Conservation (phyloP, 2,888 invertebrate species). For the Dichetophora obliterata region DNA sequence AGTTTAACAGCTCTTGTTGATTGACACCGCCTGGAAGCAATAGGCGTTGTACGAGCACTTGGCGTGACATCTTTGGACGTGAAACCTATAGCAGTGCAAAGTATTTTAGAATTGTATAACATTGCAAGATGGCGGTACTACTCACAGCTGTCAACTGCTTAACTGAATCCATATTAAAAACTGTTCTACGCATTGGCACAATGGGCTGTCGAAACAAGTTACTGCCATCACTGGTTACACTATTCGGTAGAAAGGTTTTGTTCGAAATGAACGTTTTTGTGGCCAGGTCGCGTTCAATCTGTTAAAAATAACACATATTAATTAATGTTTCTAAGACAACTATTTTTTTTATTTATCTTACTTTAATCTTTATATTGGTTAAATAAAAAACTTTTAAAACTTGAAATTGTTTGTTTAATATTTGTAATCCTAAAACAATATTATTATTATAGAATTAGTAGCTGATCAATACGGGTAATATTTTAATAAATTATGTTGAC, state of each 20-base stretch:
- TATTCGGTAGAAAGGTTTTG: constrained; percentile 53
- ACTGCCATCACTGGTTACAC: background rate
- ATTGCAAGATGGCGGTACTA: background rate
- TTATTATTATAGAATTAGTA: no score
- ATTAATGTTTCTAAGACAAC: background rate
- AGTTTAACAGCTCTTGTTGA: constrained; percentile 59
- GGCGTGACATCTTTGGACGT: constrained; percentile 66
- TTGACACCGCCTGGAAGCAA: constrained; percentile 74
- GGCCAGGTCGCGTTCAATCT: constrained; percentile 57
- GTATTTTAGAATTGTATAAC: background rate
- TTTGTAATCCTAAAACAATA: no score
- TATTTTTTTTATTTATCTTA: no score
- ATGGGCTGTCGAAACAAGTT: constrained; percentile 60
- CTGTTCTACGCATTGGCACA: constrained; percentile 62
- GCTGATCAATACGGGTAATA: no score
- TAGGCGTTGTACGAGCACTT: constrained; percentile 82
- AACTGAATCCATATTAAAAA: constrained; percentile 61
- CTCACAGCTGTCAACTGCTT: constrained; percentile 61
- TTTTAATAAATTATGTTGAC: no score
- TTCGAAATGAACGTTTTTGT: constrained; percentile 59
- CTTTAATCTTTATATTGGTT: no score
- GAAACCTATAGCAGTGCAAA: constrained; percentile 56
- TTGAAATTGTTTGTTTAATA: no score
- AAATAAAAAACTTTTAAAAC: no score
- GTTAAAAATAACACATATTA: background rate